These are phyloP conservation scores for Sebastes nivosus DNA, from an alignment of 2,797 vertebrate genomes.

Conservation along the genomic window DNA sequence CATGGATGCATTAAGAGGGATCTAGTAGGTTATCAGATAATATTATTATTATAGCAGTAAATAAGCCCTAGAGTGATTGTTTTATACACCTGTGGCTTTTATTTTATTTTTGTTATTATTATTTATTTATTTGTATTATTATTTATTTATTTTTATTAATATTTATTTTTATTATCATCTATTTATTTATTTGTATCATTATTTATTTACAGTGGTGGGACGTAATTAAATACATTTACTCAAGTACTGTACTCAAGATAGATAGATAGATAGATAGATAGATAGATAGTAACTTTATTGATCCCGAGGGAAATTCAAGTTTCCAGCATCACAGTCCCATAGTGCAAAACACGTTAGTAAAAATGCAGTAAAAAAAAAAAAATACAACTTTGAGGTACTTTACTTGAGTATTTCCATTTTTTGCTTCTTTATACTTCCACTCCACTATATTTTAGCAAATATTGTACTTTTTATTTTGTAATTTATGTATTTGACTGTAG, in stretches of 20 bases:
- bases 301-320: no score
- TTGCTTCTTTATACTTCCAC: no score
- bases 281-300: no score
- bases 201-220: neutral
- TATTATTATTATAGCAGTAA: neutral
- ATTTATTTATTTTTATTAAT: neutral
- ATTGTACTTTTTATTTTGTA: neutral
- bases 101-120: neutral
- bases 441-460: neutral
- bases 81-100: neutral
- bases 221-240: neutral
- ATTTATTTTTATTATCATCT: no score
- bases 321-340: no score
- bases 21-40: neutral
- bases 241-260: neutral
- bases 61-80: neutral
- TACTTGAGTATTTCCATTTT: neutral
- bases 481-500: neutral
- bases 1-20: no score
- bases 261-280: no score
- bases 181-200: neutral
- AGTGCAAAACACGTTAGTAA: no score
- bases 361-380: no score
- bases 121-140: neutral
- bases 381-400: neutral